Evolutionary conservation across 2,888 invertebrate genomes (phyloP), one percentile per base, ranked within the genome.

Genomic region (Lacanobia wlatinum): DNA sequence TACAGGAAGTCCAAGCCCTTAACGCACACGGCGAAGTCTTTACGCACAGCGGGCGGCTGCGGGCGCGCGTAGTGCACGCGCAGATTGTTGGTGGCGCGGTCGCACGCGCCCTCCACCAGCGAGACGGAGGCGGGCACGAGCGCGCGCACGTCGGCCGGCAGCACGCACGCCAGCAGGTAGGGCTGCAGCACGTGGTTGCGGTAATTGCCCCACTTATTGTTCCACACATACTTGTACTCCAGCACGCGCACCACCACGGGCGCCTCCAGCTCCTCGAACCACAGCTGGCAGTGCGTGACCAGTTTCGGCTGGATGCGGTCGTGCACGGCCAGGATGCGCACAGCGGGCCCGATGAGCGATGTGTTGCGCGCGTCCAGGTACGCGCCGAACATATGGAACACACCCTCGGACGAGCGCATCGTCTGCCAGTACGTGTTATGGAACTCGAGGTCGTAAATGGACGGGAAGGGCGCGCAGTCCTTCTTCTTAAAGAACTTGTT

Each of bases 381-480:
- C 14, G 99, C 99, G 14, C 98, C 98, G 92, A 98, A 99, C 34
- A 99, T 94, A 92, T 98, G 98, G 90, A 99, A 99, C 2, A 98
- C 98, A n/a, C 98, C 98, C 87, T 98, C 98, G 53, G 97, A 97
- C 9, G 98, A 97, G 84, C 97, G 97, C 90, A 98, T 91, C 63
- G 98, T 98, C 94, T 99, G 99, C 99, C 99, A 99, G 93, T 99
- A 99, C 69, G 98, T 97, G 91, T 99, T 99, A 94, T 98, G 98
- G 95, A 98, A 99, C 92, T 99, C 98, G 80, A 99, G 96, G 89
- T 99, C 99, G 93, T 98, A 98, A 84, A 99, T 97, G 74, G 97
- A 98, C 0, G 99, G 99, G 92, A 98, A 98, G 83, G 98, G 97
- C 73, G 98, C 98, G 94, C 98, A 98, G 75, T 97, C 97, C 86